Base-by-base conservation (phyloP, 2,113 vertebrate species). In the Passer montanus region DNA sequence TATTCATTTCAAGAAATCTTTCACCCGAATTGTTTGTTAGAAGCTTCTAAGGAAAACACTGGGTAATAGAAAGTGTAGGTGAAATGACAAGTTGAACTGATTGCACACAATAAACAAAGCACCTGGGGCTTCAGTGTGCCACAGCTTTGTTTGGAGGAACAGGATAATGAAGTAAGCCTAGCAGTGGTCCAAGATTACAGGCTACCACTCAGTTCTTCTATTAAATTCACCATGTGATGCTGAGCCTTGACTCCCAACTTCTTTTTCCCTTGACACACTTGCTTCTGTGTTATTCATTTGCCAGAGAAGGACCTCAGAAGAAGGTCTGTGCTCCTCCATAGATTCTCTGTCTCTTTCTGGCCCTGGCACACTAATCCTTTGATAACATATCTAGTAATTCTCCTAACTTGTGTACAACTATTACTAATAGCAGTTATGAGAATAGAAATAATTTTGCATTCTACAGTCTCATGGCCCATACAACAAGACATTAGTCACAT, bases 81-180 rank as follows among this genome's bases (percentile, higher is more conserved):
- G 93, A 92, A 81, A 64, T 59, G 86, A 90, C 86, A 82, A 89
- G 80, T 41, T 92, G 86, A 67, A 84, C 84, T 41, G 86, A 87
- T 41, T 70, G 89, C 93, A 64, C 52, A 35, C 68, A 56, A 75
- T 59, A 86, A 90, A 92, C 49, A 82, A 64, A 82, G 47, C 1
- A 3, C 44, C 83, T 63, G 59, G 52, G 83, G 63, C 19, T 81
- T 14, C 87, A 17, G 66, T 9, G 33, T 33, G 35, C 39, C 41
- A n/a, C 15, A 50, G 91, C 27, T 75, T 66, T 47, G 33, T 96
- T 55, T 80, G 89, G 86, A 47, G 46, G 90, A 88, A n/a, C 39
- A 59, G 52, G 69, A 33, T 55, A 64, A 72, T 15, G 64, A 46
- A 50, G 60, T 5, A 27, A 94, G 63, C 43, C 83, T 62, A 58